phyloP scores from a whole-genome alignment of 2,888 invertebrate species.

The Hydriomena furcata region DNA sequence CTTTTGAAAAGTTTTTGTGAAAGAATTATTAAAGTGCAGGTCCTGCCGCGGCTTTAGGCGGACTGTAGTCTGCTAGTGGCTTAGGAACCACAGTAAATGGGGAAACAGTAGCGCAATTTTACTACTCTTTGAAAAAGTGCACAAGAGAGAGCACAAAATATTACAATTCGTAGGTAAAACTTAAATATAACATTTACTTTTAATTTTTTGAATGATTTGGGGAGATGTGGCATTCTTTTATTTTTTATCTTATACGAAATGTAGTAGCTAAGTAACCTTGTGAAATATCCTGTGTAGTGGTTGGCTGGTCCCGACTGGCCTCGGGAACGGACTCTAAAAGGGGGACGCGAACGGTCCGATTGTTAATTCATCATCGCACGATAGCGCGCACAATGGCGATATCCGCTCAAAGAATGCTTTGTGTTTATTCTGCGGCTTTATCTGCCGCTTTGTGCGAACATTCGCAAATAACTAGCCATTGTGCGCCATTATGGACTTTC shows the following conservation, averaged over 20 bases:
- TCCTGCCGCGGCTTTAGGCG: neutral
- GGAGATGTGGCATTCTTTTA: too few relatives aligned
- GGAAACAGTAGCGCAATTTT: neutral
- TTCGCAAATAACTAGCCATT: slow-evolving; percentile 20
- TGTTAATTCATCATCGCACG: slow-evolving; percentile 30
- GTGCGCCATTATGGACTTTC: slow-evolving; percentile 8
- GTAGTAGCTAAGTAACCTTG: too few relatives aligned
- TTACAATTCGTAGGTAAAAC: too few relatives aligned
- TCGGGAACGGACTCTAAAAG: neutral
- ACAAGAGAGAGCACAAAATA: too few relatives aligned
- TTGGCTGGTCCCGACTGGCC: neutral
- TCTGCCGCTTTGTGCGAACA: slow-evolving; percentile 22
- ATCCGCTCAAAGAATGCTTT: slow-evolving; percentile 28
- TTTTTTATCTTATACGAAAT: too few relatives aligned
- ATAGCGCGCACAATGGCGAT: slow-evolving; percentile 28
- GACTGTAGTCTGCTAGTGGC: neutral
- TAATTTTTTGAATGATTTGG: too few relatives aligned
- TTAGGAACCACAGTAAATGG: neutral
- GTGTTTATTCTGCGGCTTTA: slow-evolving; percentile 23
- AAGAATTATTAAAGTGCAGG: slow-evolving; percentile 8
- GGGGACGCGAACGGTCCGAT: slow-evolving; percentile 12
- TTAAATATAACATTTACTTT: too few relatives aligned
- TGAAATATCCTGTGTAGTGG: too few relatives aligned
- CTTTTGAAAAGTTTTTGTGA: slow-evolving; percentile 8
- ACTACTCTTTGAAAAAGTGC: too few relatives aligned